phyloP scores from a whole-genome alignment of 2,888 invertebrate genomes.

The Cheilosia grossa region DNA sequence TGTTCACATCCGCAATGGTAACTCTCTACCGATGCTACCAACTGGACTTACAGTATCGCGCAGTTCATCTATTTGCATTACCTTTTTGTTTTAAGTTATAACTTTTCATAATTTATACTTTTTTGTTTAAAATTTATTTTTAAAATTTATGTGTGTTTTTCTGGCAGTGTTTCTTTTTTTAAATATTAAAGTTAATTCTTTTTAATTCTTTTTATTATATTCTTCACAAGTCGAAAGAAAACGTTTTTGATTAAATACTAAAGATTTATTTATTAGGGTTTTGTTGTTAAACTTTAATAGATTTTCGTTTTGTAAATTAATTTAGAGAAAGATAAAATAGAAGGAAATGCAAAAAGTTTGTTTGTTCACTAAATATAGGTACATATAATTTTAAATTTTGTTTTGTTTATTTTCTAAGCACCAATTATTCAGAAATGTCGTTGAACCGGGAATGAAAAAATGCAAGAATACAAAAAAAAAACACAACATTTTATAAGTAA shows the following conservation, averaged over 20 bases:
- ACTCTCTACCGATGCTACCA: slow-evolving; percentile 8
- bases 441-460: slow-evolving; percentile 67
- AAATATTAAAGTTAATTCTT: slow-evolving; percentile 28
- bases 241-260: background rate
- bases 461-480: slow-evolving; percentile 58
- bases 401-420: slow-evolving; percentile 58
- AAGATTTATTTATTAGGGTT: slow-evolving; percentile 14
- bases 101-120: slow-evolving; percentile 13
- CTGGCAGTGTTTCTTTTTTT: slow-evolving; percentile 67
- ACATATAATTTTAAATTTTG: slow-evolving; percentile 25
- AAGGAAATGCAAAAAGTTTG: slow-evolving; percentile 35
- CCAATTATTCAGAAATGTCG: slow-evolving; percentile 74
- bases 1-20: background rate
- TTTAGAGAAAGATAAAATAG: slow-evolving; percentile 21
- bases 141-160: slow-evolving; percentile 56
- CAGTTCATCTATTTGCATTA: slow-evolving; percentile 35
- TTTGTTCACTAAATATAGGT: slow-evolving; percentile 15
- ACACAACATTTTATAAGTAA: slow-evolving; percentile 15
- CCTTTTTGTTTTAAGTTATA: slow-evolving; percentile 23
- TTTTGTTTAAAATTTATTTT: slow-evolving; percentile 25
- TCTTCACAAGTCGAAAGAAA: slow-evolving; percentile 39
- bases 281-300: slow-evolving; percentile 20
- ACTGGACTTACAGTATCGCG: background rate
- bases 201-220: background rate
- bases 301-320: slow-evolving; percentile 45